Conservation (phyloP, 2,888 invertebrate genomes). For the Tuberolachnus salignus region DNA sequence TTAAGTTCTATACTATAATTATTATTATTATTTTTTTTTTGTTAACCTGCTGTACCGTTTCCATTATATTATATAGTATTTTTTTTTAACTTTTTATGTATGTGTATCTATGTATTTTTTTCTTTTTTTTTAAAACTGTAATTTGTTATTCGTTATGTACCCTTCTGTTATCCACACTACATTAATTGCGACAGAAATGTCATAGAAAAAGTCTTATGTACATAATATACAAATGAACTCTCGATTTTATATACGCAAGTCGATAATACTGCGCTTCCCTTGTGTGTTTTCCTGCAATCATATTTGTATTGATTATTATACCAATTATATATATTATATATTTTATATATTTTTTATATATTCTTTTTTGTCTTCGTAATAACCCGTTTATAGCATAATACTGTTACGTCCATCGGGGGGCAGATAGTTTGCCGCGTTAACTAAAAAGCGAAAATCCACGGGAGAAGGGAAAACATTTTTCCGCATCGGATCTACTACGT, state of each 20-base stretch:
- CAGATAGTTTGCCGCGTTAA: too few species aligned
- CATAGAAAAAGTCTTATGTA: background rate
- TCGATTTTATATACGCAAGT: background rate
- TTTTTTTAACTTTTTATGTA: background rate
- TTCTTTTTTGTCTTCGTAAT: too few species aligned
- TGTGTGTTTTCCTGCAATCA: too few species aligned
- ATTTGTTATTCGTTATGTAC: slow-evolving; percentile 12
- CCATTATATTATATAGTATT: background rate
- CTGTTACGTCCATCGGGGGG: too few species aligned
- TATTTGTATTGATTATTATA: too few species aligned
- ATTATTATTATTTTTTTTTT: background rate
- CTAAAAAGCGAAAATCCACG: background rate
- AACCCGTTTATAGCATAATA: too few species aligned
- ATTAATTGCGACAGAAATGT: background rate
- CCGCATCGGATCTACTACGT: too few species aligned
- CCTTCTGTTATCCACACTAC: background rate
- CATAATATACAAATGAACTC: background rate
- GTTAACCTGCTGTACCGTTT: slow-evolving; percentile 4
- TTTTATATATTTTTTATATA: too few species aligned
- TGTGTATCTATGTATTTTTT: too few species aligned
- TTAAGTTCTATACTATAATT: too few species aligned
- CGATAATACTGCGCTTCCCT: too few species aligned
- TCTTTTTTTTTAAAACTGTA: background rate
- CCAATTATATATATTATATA: too few species aligned
- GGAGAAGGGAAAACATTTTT: background rate